Evolutionary conservation across 2,888 invertebrate species (phyloP), one percentile per base, ranked within the genome.

Genomic region (Callimorpha dominula): DNA sequence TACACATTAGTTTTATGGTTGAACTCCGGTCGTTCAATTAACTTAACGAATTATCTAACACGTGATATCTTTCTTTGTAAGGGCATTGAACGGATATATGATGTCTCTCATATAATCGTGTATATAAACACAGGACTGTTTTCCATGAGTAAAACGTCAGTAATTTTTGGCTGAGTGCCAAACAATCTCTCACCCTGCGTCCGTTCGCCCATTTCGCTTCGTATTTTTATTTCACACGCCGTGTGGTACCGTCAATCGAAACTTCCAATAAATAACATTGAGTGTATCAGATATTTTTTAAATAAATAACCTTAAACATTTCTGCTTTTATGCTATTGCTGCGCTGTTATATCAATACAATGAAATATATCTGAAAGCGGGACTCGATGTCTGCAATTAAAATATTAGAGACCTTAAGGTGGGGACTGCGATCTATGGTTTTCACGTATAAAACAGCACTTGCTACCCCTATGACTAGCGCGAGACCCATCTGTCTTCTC

Each of bases 141-240:
- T 87, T 89, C 89, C 89, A 88, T 85, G 89, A 88, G 89, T 86
- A 85, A 89, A 90, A 90, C 89, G 90, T 90, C 89, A 88, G 89
- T 88, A 90, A 91, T 90, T 89, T 90, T 88, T 90, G 93, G 93
- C 92, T 80, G 70, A 75, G 86, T 83, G 93, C 93, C 93, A 93
- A 89, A 86, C 86, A 88, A 87, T 89, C 87, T 87, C 87, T 86
- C 84, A 85, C 86, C 81, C 87, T 86, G 83, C 88, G 89, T 85
- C 85, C 86, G 84, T 84, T 80, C 82, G 85, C 70, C 78, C 77
- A 82, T 78, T 73, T 78, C 70, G 78, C 83, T 85, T 87, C 86
- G 89, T 91, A 90, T 93, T 92, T 93, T 92, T 92, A 90, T 92
- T 92, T 91, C 88, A 87, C 86, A 87, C 87, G 89, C 88, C 89